Percentiles rank a stretch among this genome's conserved stretches.
Evolutionary conservation across 2,797 vertebrate species (phyloP).

Genomic region (Discoglossus pictus): DNA sequence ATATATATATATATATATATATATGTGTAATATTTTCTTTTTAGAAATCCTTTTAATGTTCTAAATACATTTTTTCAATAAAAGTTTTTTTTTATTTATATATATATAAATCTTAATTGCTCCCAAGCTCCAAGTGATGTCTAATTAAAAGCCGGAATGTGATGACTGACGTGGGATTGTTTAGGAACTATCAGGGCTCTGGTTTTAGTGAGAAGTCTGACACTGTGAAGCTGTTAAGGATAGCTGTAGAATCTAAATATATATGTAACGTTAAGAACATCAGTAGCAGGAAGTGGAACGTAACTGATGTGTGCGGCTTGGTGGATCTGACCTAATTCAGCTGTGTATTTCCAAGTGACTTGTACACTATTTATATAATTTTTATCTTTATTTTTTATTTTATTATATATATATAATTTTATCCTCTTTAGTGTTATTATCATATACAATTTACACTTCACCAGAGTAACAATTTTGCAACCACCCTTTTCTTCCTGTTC

Average conservation of each 20-base stretch:
- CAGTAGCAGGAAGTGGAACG: constrained; percentile 14
- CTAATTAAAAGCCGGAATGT: constrained; percentile 36
- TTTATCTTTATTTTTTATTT: too few relatives aligned
- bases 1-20: too few relatives aligned
- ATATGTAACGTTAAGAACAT: constrained; percentile 28
- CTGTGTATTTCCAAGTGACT: background rate
- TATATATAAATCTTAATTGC: background rate
- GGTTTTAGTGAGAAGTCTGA: constrained; percentile 39
- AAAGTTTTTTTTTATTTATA: too few relatives aligned
- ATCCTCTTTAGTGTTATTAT: too few relatives aligned
- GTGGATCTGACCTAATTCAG: constrained; percentile 9
- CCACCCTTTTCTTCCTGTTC: too few relatives aligned
- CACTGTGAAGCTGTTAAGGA: constrained; percentile 35
- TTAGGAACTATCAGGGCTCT: constrained; percentile 35
- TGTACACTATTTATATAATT: too few relatives aligned
- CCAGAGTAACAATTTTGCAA: too few relatives aligned
- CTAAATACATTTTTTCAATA: too few relatives aligned
- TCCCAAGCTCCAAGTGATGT: background rate
- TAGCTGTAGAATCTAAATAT: constrained; percentile 39
- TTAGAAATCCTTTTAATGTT: too few relatives aligned
- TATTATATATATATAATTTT: too few relatives aligned
- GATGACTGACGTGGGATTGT: constrained; percentile 38
- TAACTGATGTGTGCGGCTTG: constrained; percentile 29
- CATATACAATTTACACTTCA: too few relatives aligned
- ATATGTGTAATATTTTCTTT: too few relatives aligned